Evolutionary conservation across 2,888 invertebrate genomes (phyloP), one percentile per base, ranked within the genome.

Genomic region (Physocephala rufipes): DNA sequence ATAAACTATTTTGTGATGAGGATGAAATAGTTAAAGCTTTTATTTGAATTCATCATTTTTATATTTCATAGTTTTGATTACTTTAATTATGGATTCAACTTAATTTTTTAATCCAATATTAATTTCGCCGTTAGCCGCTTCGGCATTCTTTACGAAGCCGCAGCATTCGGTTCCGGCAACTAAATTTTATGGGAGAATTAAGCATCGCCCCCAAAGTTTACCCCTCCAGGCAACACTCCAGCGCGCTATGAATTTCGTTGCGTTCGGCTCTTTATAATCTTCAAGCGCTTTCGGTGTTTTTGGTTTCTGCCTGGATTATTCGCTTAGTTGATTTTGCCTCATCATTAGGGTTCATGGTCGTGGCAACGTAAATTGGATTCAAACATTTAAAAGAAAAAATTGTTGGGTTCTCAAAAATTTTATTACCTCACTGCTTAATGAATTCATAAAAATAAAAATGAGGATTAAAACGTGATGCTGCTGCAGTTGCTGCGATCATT

Each of bases 401-500:
- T 28, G 13, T 26, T 26, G 24, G 7, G 24, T 0, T 30, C 21
- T 62, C 28, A 21, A 36, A 43, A 62, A 62, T 68, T 45, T 68
- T 21, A 62, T 68, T 68, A 62, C 9, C 9, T 53, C 62, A 30
- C 68, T 62, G 68, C 28, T 62, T 68, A 68, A 62, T 68, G 61
- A 68, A 68, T 61, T 51, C 61, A 59, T 67, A 58, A 47, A 67
- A 58, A 66, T 53, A 55, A 66, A 67, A 59, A 30, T 58, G 26
- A 21, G 9, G 59, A 67, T 67, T 30, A 67, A 59, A 67, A 21
- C 24, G n/a, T n/a, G n/a, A n/a, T n/a, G n/a, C n/a, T n/a, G n/a
- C n/a, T n/a, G n/a, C n/a, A n/a, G n/a, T n/a, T n/a, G n/a, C n/a
- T n/a, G n/a, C n/a, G n/a, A n/a, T n/a, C n/a, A n/a, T n/a, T n/a